A percentile compares a stretch with the other conserved stretches of the same genome.
These are phyloP conservation scores for Lasioglossum vierecki DNA, from an alignment of 2,888 invertebrate species.

Conservation along the genomic window DNA sequence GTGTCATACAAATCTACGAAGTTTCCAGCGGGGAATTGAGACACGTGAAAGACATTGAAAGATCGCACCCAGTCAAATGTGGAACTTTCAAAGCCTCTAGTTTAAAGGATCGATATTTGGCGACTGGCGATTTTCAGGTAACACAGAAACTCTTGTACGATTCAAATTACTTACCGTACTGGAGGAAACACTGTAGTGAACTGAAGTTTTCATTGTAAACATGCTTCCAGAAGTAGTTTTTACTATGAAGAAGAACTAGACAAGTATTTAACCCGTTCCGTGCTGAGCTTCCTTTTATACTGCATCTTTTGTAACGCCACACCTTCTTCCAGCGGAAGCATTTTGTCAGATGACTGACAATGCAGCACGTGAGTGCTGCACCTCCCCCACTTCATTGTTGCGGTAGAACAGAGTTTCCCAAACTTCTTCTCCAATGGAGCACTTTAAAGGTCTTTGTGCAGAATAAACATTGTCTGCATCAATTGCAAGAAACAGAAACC, in stretches of 20 bases:
- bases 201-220: background rate
- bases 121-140: slow-evolving; percentile 93
- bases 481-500: too few species aligned
- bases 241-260: background rate
- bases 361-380: too few species aligned
- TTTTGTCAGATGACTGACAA: too few species aligned
- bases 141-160: background rate
- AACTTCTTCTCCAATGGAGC: too few species aligned
- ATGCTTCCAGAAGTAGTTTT: background rate
- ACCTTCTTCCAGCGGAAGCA: too few species aligned
- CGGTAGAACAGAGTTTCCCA: too few species aligned
- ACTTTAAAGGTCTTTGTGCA: too few species aligned
- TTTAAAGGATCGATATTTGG: slow-evolving; percentile 91
- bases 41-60: slow-evolving; percentile 90
- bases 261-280: slow-evolving; percentile 10
- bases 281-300: too few species aligned
- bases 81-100: slow-evolving; percentile 96
- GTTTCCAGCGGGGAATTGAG: slow-evolving; percentile 90
- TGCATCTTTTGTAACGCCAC: too few species aligned
- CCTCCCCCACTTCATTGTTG: too few species aligned
- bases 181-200: background rate
- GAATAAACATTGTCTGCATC: too few species aligned
- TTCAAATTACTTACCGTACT: background rate
- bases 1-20: slow-evolving; percentile 93
- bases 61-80: slow-evolving; percentile 95